Evolutionary conservation across 1,140 invertebrate genomes (phyloP).

Genomic region (Oryzaephilus surinamensis): DNA sequence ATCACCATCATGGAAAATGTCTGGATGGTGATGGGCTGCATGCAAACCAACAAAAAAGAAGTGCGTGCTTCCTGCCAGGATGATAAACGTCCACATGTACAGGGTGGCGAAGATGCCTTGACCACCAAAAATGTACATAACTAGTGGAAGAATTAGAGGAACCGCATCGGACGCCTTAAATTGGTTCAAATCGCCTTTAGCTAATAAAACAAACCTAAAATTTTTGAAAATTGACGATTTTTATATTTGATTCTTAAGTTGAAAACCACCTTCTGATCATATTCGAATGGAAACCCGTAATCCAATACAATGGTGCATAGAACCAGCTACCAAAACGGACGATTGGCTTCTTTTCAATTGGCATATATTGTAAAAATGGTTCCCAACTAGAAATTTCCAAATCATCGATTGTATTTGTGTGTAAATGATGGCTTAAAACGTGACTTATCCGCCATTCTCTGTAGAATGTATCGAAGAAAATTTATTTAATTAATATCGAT

Average conservation of each 20-base stretch:
- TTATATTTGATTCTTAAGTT: neutral
- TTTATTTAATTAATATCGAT: too few relatives aligned
- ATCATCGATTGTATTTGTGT: conserved; percentile 67
- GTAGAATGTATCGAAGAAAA: conserved; percentile 22
- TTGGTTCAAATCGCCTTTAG: conserved; percentile 8
- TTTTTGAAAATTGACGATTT: neutral
- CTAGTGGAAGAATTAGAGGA: conserved; percentile 41
- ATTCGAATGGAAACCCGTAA: conserved; percentile 34
- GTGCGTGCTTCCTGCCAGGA: conserved; percentile 45
- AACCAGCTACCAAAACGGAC: conserved; percentile 39
- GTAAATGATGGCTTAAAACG: conserved; percentile 67
- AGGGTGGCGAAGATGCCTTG: conserved; percentile 31
- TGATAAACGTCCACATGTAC: conserved; percentile 48
- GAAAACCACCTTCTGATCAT: conserved; percentile 39
- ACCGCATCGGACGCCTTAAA: conserved; percentile 34
- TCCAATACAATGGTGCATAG: conserved; percentile 42
- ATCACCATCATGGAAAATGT: conserved; percentile 72
- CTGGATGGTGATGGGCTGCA: conserved; percentile 68
- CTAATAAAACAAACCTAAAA: conserved; percentile 11
- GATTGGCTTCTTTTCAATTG: conserved; percentile 39
- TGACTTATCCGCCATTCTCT: conserved; percentile 69
- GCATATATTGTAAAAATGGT: conserved; percentile 55
- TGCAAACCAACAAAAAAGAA: conserved; percentile 55
- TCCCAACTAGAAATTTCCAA: conserved; percentile 59
- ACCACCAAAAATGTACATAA: conserved; percentile 40